Conservation (phyloP, 2,113 vertebrate genomes). For the Dissostichus mawsoni region DNA sequence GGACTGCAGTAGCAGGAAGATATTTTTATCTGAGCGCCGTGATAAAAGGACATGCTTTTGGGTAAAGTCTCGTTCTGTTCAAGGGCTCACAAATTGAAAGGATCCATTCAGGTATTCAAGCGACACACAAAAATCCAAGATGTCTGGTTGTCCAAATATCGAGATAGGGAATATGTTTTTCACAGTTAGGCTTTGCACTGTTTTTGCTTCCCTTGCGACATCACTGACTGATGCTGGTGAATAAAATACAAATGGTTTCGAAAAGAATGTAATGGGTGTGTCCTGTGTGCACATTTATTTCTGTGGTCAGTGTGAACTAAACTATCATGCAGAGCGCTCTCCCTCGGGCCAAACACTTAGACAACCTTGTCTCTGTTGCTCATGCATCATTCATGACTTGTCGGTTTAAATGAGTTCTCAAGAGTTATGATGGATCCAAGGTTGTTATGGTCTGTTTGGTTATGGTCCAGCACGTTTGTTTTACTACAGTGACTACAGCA, state of each 20-base stretch:
- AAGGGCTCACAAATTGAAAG: slow-evolving; percentile 45
- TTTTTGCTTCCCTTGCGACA: background rate
- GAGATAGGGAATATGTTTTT: background rate
- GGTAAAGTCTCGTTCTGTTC: slow-evolving; percentile 44
- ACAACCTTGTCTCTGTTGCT: slow-evolving; percentile 54
- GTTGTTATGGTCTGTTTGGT: slow-evolving; percentile 52
- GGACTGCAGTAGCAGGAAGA: slow-evolving; percentile 57
- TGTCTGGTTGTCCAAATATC: background rate
- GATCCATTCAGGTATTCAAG: slow-evolving; percentile 29
- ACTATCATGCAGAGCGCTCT: slow-evolving; percentile 40
- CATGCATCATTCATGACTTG: slow-evolving; percentile 67
- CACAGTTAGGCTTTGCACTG: background rate
- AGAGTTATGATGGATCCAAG: slow-evolving; percentile 39
- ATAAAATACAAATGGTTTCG: background rate
- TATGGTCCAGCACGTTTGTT: slow-evolving; percentile 36
- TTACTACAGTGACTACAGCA: slow-evolving; percentile 22
- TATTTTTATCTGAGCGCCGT: slow-evolving; percentile 63
- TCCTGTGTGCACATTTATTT: background rate
- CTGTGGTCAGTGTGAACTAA: slow-evolving; percentile 34
- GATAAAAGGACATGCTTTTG: slow-evolving; percentile 60
- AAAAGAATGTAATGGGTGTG: slow-evolving; percentile 14
- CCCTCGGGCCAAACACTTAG: slow-evolving; percentile 48
- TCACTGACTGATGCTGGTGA: background rate
- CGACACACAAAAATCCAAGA: slow-evolving; percentile 16
- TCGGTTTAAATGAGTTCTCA: slow-evolving; percentile 53